A percentile compares a stretch with the other conserved stretches of the same genome.
phyloP scores from a whole-genome alignment of 2,113 vertebrate genomes.

The Arenaria interpres region DNA sequence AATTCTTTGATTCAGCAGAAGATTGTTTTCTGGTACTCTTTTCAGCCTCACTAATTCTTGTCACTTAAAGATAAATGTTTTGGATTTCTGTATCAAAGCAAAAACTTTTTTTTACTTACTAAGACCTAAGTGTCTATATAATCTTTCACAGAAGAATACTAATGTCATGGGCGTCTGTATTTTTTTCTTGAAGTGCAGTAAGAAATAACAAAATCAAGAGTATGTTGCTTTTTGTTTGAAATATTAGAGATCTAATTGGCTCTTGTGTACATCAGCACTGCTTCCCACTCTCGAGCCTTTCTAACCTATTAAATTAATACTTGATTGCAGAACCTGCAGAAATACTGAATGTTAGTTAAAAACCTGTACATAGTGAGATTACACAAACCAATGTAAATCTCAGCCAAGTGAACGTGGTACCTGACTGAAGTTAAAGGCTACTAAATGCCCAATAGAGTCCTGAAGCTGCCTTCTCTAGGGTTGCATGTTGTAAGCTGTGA shows the following conservation, averaged over 20 bases:
- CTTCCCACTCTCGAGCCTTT: neutral
- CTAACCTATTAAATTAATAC: neutral
- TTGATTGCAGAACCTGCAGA: conserved; percentile 39
- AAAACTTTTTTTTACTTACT: conserved; percentile 22
- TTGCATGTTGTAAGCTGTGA: neutral
- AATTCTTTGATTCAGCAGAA: conserved; percentile 49
- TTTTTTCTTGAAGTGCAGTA: neutral
- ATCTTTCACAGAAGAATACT: conserved; percentile 7
- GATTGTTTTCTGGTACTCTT: conserved; percentile 45
- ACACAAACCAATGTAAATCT: neutral
- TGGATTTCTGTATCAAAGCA: conserved; percentile 50
- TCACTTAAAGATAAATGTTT: conserved; percentile 56
- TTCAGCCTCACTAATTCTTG: conserved; percentile 58
- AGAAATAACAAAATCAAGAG: neutral
- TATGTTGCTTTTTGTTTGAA: neutral
- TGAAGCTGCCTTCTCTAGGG: neutral
- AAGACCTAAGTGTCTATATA: neutral
- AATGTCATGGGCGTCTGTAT: neutral
- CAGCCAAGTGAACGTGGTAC: neutral
- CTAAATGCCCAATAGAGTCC: neutral
- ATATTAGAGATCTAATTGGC: neutral
- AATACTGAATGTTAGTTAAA: conserved; percentile 31
- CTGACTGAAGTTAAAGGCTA: neutral
- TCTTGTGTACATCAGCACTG: neutral
- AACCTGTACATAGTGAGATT: neutral